Percentiles rank a stretch among this genome's conserved stretches.
These are phyloP conservation scores for Ditylenchus dipsaci DNA, from an alignment of 1,140 invertebrate genomes.

Conservation along the genomic window DNA sequence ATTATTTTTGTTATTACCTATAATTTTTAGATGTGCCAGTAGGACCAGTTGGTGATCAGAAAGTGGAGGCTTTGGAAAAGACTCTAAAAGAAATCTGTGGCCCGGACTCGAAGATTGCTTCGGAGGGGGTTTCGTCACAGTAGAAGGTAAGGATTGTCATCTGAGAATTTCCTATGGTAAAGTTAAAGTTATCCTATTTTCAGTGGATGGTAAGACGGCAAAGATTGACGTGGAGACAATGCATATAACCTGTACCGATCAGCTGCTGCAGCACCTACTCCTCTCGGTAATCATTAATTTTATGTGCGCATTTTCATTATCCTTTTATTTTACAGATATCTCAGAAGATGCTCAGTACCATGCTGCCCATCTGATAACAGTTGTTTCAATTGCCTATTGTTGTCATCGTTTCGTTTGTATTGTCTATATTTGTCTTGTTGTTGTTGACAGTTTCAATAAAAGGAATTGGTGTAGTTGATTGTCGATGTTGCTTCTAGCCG, in stretches of 20 bases:
- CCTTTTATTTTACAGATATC: background rate
- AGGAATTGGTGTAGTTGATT: too few species aligned
- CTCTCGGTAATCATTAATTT: conserved; percentile 14
- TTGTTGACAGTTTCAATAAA: too few species aligned
- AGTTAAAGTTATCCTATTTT: background rate
- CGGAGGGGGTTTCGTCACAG: conserved; percentile 10
- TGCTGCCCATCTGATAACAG: too few species aligned
- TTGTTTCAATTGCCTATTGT: too few species aligned
- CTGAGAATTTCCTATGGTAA: background rate
- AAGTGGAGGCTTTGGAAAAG: background rate
- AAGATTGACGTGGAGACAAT: conserved; percentile 27
- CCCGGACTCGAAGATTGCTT: background rate
- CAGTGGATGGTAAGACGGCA: conserved; percentile 32
- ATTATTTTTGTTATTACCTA: too few species aligned
- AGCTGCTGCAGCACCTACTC: conserved; percentile 32
- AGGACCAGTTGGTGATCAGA: background rate
- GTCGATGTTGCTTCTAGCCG: too few species aligned
- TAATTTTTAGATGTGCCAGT: background rate
- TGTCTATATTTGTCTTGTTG: too few species aligned
- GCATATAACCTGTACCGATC: conserved; percentile 30
- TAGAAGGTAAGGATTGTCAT: background rate
- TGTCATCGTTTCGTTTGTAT: too few species aligned
- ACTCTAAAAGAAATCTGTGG: conserved; percentile 5
- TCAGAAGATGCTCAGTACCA: background rate
- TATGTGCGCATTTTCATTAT: too few species aligned